phyloP scores from a whole-genome alignment of 2,888 invertebrate genomes.

The Drosophila histrio region DNA sequence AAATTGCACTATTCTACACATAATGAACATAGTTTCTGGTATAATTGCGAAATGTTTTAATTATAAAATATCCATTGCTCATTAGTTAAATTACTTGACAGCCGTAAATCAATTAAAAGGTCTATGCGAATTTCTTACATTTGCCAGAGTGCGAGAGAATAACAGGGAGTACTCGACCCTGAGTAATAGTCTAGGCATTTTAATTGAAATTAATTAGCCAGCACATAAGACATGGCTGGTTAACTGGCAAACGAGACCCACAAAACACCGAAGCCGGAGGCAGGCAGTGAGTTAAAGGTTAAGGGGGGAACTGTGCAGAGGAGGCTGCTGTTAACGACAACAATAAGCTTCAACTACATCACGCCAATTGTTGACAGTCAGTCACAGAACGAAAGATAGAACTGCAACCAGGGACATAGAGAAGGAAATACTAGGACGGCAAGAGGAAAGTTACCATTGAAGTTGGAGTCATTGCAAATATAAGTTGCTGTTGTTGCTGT shows the following conservation, averaged over 20 bases:
- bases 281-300: background rate
- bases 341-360: constrained; percentile 68
- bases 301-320: background rate
- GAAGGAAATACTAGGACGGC: background rate
- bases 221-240: constrained; percentile 65
- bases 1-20: background rate
- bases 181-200: constrained; percentile 72
- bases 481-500: constrained; percentile 18
- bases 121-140: constrained; percentile 57
- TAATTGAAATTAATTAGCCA: constrained; percentile 77
- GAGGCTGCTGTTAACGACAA: constrained; percentile 39
- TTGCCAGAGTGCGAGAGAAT: constrained; percentile 18
- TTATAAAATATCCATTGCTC: constrained; percentile 27
- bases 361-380: constrained; percentile 75
- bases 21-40: background rate
- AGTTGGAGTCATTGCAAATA: constrained; percentile 44
- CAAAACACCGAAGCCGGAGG: constrained; percentile 16
- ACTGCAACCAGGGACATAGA: background rate
- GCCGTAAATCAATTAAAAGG: constrained; percentile 71
- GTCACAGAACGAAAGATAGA: constrained; percentile 21
- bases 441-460: constrained; percentile 20
- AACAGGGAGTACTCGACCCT: constrained; percentile 5
- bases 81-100: constrained; percentile 54
- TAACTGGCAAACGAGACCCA: constrained; percentile 52
- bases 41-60: constrained; percentile 38